Conservation (phyloP, 2,797 vertebrate species). For the Xenopus petersii region DNA sequence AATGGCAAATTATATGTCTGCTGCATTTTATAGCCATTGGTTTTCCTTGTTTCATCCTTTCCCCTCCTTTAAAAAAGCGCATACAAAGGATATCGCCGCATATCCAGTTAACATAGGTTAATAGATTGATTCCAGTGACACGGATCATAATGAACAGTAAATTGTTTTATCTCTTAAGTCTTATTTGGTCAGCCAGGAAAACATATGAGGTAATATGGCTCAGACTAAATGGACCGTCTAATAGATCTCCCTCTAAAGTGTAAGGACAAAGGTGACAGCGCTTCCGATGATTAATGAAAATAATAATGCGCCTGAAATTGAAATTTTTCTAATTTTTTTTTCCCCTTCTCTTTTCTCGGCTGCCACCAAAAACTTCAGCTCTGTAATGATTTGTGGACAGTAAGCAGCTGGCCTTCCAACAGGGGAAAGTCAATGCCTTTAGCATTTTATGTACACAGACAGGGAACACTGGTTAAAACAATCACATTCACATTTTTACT, state of each 20-base stretch:
- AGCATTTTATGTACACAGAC: constrained; percentile 33
- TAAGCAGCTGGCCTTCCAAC: constrained; percentile 64
- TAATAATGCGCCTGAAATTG: constrained; percentile 99
- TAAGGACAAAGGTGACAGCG: constrained; percentile 93
- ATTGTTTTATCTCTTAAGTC: constrained; percentile 99
- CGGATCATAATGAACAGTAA: constrained; percentile 99
- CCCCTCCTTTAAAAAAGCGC: constrained; percentile 55
- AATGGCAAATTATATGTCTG: constrained; percentile 92
- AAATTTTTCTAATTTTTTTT: constrained; percentile 92
- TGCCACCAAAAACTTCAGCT: constrained; percentile 84
- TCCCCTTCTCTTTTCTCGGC: constrained; percentile 68
- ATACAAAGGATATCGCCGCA: constrained; percentile 81
- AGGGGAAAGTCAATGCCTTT: constrained; percentile 28
- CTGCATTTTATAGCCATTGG: constrained; percentile 85
- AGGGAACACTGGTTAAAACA: background rate
- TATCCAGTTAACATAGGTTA: constrained; percentile 97
- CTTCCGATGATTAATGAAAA: constrained; percentile 99
- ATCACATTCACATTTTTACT: too few species aligned
- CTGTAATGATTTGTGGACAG: constrained; percentile 86
- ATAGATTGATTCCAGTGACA: constrained; percentile 99
- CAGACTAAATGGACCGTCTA: constrained; percentile 98
- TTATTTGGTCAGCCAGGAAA: constrained; percentile 99
- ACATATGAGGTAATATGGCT: constrained; percentile 99
- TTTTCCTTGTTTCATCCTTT: constrained; percentile 69
- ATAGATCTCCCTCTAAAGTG: constrained; percentile 98